Percentiles rank a stretch among this genome's conserved stretches.
Evolutionary conservation across 2,113 vertebrate genomes (phyloP).

Genomic region (Ceyx melanurus): DNA sequence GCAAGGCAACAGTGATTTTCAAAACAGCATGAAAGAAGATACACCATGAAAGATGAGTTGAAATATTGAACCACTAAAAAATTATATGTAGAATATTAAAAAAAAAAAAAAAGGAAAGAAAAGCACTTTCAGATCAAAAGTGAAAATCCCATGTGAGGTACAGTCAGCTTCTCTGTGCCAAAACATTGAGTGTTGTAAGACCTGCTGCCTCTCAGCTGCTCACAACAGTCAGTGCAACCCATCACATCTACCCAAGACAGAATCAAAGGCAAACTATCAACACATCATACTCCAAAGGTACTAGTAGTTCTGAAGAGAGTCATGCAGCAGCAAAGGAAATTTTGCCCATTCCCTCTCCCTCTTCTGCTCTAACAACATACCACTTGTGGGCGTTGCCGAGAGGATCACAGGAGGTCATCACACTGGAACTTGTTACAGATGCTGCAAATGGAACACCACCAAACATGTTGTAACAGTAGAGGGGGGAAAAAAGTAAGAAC

Average conservation of each 20-base stretch:
- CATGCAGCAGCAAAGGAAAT: not conserved
- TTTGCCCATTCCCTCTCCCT: not conserved
- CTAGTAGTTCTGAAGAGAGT: not conserved
- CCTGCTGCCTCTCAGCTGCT: not conserved
- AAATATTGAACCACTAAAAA: not conserved
- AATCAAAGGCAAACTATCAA: not conserved
- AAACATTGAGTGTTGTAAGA: rapidly evolving
- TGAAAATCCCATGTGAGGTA: not conserved
- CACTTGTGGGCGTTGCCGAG: not conserved
- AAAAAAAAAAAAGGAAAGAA: not conserved
- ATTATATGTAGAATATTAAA: not conserved
- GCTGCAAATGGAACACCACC: conserved; percentile 9
- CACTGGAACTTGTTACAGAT: conserved; percentile 10
- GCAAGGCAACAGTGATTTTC: not conserved
- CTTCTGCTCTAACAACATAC: not conserved
- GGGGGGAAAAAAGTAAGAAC: not conserved
- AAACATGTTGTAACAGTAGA: not conserved
- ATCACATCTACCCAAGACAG: rapidly evolving
- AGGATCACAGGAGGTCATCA: not conserved
- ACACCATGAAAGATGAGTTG: not conserved
- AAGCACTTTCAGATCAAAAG: not conserved
- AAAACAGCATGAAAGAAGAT: not conserved
- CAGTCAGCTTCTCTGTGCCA: not conserved
- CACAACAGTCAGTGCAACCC: not conserved
- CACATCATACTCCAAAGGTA: not conserved